phyloP scores from a whole-genome alignment of 2,888 invertebrate species.

The Mesoligia furuncula region DNA sequence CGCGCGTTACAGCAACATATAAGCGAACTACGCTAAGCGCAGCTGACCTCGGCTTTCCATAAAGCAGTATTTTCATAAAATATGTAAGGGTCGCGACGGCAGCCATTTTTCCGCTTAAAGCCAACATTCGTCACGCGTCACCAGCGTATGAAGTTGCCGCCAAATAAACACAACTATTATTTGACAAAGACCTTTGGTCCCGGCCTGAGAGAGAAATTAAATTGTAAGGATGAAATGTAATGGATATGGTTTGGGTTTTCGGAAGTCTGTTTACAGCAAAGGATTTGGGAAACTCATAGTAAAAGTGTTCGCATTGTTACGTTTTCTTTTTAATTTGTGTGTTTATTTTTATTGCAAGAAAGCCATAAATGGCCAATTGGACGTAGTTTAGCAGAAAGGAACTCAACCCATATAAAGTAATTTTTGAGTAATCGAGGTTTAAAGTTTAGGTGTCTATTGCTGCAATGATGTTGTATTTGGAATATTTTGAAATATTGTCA shows the following conservation, averaged over 20 bases:
- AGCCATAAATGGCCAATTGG: background rate
- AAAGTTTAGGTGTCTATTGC: no score
- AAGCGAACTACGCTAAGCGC: slow-evolving; percentile 53
- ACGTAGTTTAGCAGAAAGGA: no score
- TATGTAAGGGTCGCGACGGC: slow-evolving; percentile 68
- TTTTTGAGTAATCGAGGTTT: no score
- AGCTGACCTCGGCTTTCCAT: slow-evolving; percentile 64
- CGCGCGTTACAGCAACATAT: slow-evolving; percentile 50
- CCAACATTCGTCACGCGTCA: slow-evolving; percentile 78
- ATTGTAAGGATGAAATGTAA: slow-evolving; percentile 29
- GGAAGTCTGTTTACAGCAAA: background rate
- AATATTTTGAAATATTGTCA: no score
- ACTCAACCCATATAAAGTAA: no score
- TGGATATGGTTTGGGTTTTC: slow-evolving; percentile 9
- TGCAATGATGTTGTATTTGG: no score
- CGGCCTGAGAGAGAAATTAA: slow-evolving; percentile 34
- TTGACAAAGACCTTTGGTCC: slow-evolving; percentile 64
- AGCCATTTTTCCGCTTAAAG: slow-evolving; percentile 72
- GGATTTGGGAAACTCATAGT: background rate
- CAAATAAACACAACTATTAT: slow-evolving; percentile 75
- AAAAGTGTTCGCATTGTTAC: background rate
- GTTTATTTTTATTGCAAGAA: background rate
- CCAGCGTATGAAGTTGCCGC: slow-evolving; percentile 74
- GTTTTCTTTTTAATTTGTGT: background rate
- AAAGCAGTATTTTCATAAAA: slow-evolving; percentile 71